Base-by-base conservation (phyloP, 2,113 vertebrate genomes). In the Gnathonemus echidnorhynchus region DNA sequence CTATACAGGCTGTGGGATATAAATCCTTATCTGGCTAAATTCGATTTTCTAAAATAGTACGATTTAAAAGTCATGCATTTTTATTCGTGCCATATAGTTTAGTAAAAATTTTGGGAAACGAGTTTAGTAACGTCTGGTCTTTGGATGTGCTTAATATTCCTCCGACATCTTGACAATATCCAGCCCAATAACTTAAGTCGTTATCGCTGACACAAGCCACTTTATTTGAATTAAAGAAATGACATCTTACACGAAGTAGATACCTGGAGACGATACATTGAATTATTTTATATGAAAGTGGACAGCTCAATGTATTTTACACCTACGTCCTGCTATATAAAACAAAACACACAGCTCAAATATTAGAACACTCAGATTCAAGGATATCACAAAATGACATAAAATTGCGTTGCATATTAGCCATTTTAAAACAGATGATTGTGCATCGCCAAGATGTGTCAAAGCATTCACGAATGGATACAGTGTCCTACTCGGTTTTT, bases 141-240 rank as follows among this genome's bases (percentile, higher is more conserved):
- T 13, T 86, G 6, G 7, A 3, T 19, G 50, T 56, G 5, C 86
- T 31, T 87, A 48, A 45, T 87, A 27, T 27, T 35, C 46, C 83
- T 31, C 27, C 86, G 27, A 53, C 49, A 87, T 45, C 49, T 17
- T 88, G 2, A 31, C n/a, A 21, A 45, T 52, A 42, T 24, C 39
- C 35, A 88, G 62, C n/a, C 83, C 84, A 83, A 83, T 50, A 88
- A 88, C 45, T 86, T 15, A 39, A 91, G 56, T 48, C 83, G 66
- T 84, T 87, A 85, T 35, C 91, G 89, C 87, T 89, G 94, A 94
- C 90, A 93, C 91, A 93, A 93, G 91, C 93, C 91, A 93, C 92
- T 95, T 95, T 96, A 95, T 95, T 95, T 92, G 90, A 91, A 92
- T 80, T 89, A 90, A 94, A 93, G 88, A 92, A 92, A 90, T 91